These are phyloP conservation scores for Sigmodon hispidus DNA, from an alignment of 2,113 vertebrate species.

Conservation along the genomic window DNA sequence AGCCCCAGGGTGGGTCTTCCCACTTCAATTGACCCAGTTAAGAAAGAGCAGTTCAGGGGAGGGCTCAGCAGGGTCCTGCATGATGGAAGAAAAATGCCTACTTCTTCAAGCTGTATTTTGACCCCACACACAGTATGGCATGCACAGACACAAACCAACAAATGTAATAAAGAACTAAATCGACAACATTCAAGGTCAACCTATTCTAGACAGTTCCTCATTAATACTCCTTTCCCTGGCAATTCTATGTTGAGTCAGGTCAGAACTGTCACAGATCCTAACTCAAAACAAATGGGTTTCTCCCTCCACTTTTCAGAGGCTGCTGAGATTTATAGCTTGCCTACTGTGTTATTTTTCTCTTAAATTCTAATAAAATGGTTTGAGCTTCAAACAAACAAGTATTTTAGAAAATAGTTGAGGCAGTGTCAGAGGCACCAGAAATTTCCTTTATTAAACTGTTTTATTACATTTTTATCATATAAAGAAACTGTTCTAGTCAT, in stretches of 20 bases:
- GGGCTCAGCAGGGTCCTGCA: background rate
- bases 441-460: background rate
- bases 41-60: background rate
- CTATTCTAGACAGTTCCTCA: background rate
- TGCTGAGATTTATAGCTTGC: background rate
- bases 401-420: conserved; percentile 41
- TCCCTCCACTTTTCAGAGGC: no score
- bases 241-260: background rate
- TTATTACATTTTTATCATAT: conserved; percentile 36
- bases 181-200: background rate
- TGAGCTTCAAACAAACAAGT: background rate
- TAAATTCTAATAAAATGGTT: background rate
- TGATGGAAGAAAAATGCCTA: background rate
- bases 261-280: background rate
- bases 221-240: background rate
- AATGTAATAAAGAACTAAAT: background rate
- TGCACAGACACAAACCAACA: background rate
- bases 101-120: background rate
- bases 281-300: background rate
- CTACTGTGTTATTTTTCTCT: background rate
- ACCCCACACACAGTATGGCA: background rate
- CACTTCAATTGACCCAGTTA: background rate
- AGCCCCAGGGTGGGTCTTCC: background rate
- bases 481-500: background rate
- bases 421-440: background rate